Percentiles rank a stretch among this genome's conserved stretches.
Conservation (phyloP, 1,140 invertebrate genomes). For the Heliothis subflexa region DNA sequence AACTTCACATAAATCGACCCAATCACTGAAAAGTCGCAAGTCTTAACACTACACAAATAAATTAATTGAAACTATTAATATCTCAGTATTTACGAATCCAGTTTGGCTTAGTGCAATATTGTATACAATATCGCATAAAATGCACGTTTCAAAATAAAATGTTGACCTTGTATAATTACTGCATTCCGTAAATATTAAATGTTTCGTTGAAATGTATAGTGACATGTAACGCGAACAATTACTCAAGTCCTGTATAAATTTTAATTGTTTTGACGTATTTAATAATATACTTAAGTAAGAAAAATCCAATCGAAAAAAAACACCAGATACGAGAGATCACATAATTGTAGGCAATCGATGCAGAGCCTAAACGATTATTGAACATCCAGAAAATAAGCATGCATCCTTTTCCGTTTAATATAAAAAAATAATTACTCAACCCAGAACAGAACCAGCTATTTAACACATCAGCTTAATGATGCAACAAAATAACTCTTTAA, state of each 20-base stretch:
- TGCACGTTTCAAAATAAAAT: conserved; percentile 10
- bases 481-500: conserved; percentile 70
- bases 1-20: too few species aligned
- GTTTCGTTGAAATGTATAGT: conserved; percentile 14
- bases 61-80: too few species aligned
- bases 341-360: not conserved
- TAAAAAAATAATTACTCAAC: conserved; percentile 12
- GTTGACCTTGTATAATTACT: conserved; percentile 9
- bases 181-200: conserved; percentile 18
- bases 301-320: not conserved
- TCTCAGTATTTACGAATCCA: not conserved
- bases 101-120: not conserved
- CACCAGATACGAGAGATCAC: not conserved
- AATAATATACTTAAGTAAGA: not conserved
- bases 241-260: conserved; percentile 22
- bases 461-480: conserved; percentile 64
- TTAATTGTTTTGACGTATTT: not conserved
- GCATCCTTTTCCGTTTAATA: conserved; percentile 37
- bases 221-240: conserved; percentile 9
- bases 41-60: too few species aligned
- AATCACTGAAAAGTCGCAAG: too few species aligned
- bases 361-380: conserved; percentile 19
- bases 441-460: conserved; percentile 50
- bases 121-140: not conserved
- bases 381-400: conserved; percentile 4